phyloP scores from a whole-genome alignment of 2,113 vertebrate genomes.

The Clarias macrocephalus region DNA sequence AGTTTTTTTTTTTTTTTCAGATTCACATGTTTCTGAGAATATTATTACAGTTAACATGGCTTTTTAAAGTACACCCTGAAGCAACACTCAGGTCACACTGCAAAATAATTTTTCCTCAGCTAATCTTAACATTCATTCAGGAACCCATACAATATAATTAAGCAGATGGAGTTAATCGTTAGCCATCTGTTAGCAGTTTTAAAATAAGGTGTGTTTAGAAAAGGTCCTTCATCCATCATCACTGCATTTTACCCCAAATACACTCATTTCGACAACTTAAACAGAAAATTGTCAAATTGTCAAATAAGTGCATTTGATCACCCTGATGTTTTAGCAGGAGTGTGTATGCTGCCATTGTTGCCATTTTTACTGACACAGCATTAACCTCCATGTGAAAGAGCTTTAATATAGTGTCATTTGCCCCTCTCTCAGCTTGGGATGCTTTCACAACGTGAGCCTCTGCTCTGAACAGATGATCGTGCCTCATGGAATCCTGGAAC shows the following conservation, averaged over 20 bases:
- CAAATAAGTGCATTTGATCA: not conserved
- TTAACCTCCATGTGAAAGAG: constrained; percentile 38
- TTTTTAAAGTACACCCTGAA: not conserved
- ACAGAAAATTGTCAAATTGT: not conserved
- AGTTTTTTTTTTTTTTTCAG: not conserved
- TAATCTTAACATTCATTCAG: not conserved
- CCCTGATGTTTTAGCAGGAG: not conserved
- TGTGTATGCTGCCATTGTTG: constrained; percentile 21
- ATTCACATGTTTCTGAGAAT: not conserved
- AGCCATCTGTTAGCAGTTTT: not conserved
- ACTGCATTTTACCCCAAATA: not conserved
- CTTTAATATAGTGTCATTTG: constrained; percentile 11
- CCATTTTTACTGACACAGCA: constrained; percentile 43
- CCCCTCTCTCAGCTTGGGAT: constrained; percentile 12
- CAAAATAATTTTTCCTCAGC: not conserved
- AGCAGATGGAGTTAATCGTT: not conserved
- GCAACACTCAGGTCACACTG: not conserved
- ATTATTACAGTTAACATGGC: not conserved
- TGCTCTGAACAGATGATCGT: constrained; percentile 19
- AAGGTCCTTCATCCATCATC: not conserved
- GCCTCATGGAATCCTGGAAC: not conserved
- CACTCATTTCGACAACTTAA: not conserved
- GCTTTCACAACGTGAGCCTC: constrained; percentile 12
- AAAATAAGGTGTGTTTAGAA: not conserved
- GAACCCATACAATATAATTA: not conserved